Base-by-base conservation (phyloP, 2,888 invertebrate genomes). In the Catotricha subobsoleta region DNA sequence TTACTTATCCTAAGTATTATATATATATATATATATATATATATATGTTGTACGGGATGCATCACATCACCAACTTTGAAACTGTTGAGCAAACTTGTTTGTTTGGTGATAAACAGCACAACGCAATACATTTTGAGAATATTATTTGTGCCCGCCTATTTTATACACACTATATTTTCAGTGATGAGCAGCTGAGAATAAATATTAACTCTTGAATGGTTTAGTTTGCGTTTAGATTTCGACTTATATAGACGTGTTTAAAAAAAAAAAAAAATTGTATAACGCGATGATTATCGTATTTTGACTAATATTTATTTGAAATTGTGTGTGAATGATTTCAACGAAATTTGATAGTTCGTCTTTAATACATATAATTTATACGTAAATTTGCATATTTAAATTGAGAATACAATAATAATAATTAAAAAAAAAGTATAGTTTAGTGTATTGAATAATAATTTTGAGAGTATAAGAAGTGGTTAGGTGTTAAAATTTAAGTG, bases 171-270 rank as follows among this genome's bases (percentile, higher is more conserved):
- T 38, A 8, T 15, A 13, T 5, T n/a, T 10, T 10, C 15, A n/a
- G 15, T 20, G 8, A 21, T 20, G 8, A n/a, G 21, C 18, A 12
- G 4, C 3, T 25, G 21, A 35, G 13, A 21, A 10, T 21, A 13
- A 37, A 25, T 8, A 8, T 10, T 25, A 6, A 25, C 7, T 10
- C 25, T 8, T 19, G 28, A 28, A n/a, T 28, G 28, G 38, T 27
- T 38, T 28, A 38, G 38, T 38, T 38, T 28, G 21, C 27, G 38
- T 38, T 28, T 25, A 28, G 38, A 38, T 28, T 38, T 38, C 28
- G 19, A 38, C 38, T 23, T 23, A 38, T 15, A 28, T 23, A 23
- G 38, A 23, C 28, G 27, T 37, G 15, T 37, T 23, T 25, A n/a
- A 20, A 20, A n/a, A 21, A n/a, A 21, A 3, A 34, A 20, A 20